Conservation (phyloP, 1,140 invertebrate species). For the Metaphire vulgaris region DNA sequence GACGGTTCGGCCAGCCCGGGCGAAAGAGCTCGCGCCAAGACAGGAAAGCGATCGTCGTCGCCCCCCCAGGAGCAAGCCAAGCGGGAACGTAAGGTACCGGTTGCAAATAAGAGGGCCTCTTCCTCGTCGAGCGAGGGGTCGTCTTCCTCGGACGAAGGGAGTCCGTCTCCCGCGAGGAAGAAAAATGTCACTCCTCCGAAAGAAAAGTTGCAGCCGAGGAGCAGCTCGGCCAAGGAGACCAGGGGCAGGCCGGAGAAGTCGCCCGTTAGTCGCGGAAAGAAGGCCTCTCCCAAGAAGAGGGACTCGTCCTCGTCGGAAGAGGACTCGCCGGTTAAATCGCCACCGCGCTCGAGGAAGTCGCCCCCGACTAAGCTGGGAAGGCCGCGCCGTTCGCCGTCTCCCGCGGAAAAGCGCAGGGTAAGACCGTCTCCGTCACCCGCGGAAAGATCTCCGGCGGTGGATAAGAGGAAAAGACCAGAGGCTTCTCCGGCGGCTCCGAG, state of each 20-base stretch:
- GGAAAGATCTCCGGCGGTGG: neutral
- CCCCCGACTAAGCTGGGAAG: no score
- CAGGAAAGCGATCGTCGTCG: no score
- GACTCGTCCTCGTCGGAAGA: neutral
- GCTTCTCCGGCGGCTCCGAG: neutral
- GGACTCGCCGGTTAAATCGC: neutral
- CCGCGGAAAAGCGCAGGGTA: neutral
- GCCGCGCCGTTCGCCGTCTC: no score
- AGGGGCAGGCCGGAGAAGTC: neutral
- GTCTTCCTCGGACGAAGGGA: neutral
- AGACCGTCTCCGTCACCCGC: neutral
- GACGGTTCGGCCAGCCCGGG: neutral
- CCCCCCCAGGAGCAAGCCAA: no score
- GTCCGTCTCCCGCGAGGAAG: neutral
- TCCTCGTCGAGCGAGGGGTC: neutral
- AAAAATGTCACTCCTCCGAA: neutral
- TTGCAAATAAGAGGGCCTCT: neutral
- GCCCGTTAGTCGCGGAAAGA: no score
- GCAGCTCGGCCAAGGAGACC: neutral
- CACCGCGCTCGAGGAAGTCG: no score
- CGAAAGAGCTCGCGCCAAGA: neutral
- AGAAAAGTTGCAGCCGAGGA: neutral
- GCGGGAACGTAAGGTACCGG: neutral
- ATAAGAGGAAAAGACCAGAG: neutral
- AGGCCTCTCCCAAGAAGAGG: no score